Base-by-base conservation (phyloP, 2,888 invertebrate genomes). In the Volucella bombylans region DNA sequence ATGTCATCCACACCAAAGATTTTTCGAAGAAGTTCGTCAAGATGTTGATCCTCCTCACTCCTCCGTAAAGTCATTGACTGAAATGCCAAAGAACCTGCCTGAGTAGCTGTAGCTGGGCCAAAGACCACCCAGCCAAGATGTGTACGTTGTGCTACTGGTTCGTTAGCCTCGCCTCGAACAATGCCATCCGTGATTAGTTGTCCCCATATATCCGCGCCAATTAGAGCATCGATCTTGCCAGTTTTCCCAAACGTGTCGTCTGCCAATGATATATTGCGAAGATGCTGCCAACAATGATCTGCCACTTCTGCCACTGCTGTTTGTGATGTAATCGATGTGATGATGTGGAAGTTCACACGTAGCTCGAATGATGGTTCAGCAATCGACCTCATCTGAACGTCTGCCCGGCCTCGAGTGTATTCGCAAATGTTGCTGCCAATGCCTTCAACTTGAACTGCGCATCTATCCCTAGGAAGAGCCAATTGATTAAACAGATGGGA, bases 171-270 rank as follows among this genome's bases (percentile, higher is more conserved):
- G 12, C 8, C 47, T 4, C 23, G 23, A 23, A 47, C 14, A 14
- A 47, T 14, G 47, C 47, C 47, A 47, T 47, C 47, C 47, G 14
- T 47, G 47, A 47, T 47, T 12, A 47, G 47, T 57, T 57, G 57
- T n/a, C 57, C 57, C 57, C 39, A 57, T 38, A 18, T 23, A 18
- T 18, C 52, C 11, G 52, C 15, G 11, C 52, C 18, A 52, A 52
- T 15, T 14, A 52, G 12, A 3, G 52, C 52, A 8, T 52, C 23
- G 14, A 81, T 72, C 12, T 18, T 54, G 23, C 85, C 86, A 39
- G 87, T 74, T 11, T 86, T 72, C 4, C 88, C 88, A 65, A 87
- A 87, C 6, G 87, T 86, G n/a, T 81, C 78, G 0, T 86, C 87
- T 1, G 81, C 77, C 38, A 87, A 72, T 39, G 82, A 73, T 18